Evolutionary conservation across 2,113 vertebrate species (phyloP), one percentile per base, ranked within the genome.

Genomic region (Deroptyus accipitrinus): DNA sequence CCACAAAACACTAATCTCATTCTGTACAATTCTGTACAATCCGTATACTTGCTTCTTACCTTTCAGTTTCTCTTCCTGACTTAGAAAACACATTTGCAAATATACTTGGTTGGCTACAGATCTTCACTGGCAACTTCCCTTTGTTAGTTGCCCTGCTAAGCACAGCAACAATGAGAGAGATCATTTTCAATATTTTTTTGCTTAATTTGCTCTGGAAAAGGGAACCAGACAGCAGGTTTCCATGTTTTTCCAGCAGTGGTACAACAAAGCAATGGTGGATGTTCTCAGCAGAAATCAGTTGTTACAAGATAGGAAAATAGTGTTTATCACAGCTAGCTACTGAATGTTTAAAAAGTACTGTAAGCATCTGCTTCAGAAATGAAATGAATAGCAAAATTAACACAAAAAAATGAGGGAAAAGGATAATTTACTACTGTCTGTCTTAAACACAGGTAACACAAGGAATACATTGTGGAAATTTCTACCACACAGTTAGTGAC

Each of bases 1-100:
- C 86, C 52, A 82, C 69, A 78, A 83, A 55, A 41, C 0, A 0
- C 41, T 68, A 41, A 69, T 90, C 27, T 73, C 90, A 68, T 59
- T 59, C 57, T 59, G 57, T 16, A 23, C 33, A 59, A 19, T 59
- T n/a, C 55, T 59, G 33, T 59, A n/a, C 33, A 59, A 59, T 59
- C 49, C 68, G 31, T 72, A 31, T 44, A 66, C 88, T 92, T 88
- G 69, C 62, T 95, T 96, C 73, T 67, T 55, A 25, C 24, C 33
- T 85, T 90, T 88, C 72, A 55, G 84, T 86, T 92, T 94, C 90
- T 90, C 67, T 94, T 87, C 69, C 88, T 87, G 77, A 42, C 64
- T 78, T 77, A 88, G 69, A 61, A 86, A 79, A 78, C 68, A 46
- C 27, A 33, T 87, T 90, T 75, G 48, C 41, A 44, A 83, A 61